Base-by-base conservation (phyloP, 2,113 vertebrate species). In the Illadopsis cleaveri region DNA sequence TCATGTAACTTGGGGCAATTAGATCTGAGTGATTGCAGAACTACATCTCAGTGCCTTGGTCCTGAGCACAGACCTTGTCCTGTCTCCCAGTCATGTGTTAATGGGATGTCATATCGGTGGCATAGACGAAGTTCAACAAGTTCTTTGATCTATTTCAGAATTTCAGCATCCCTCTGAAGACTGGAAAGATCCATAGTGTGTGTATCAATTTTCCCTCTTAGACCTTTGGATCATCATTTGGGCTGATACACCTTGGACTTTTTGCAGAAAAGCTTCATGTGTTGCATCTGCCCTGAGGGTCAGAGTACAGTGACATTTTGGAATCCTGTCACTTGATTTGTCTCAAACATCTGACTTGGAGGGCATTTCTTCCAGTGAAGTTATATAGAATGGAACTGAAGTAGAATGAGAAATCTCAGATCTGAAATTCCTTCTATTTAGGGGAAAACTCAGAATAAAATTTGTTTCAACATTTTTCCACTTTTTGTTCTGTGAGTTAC, bases 191-290 rank as follows among this genome's bases (percentile, higher is more conserved):
- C 42, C 30, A 8, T 6, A 42, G 11, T 0, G 2, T 35, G 20
- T 4, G 2, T 44, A 23, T 77, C 9, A 33, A 10, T 85, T 62
- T 80, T 31, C 8, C 17, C 7, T 58, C n/a, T 76, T 15, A 24
- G 40, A 31, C 5, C 15, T 65, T 80, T 56, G 6, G 21, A 11
- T 58, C 35, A 40, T 42, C 5, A 4, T 17, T 45, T 71, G 48
- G 38, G 30, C 35, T 78, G 42, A 37, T 73, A 2, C 1, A 22
- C 31, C 30, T 53, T 53, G 50, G 17, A 30, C 15, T 48, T 15
- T 11, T 37, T 2, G 2, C 20, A 44, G 47, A 75, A 70, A 62
- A 71, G 0, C 8, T 30, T 7, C 1, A 0, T 1, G 2, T 21
- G 15, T 57, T 3, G 0, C 11, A 10, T 47, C 24, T 72, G 6